Evolutionary conservation across 92 coral and sea anemone species (phyloP).

Genomic region (Muricea muricata): DNA sequence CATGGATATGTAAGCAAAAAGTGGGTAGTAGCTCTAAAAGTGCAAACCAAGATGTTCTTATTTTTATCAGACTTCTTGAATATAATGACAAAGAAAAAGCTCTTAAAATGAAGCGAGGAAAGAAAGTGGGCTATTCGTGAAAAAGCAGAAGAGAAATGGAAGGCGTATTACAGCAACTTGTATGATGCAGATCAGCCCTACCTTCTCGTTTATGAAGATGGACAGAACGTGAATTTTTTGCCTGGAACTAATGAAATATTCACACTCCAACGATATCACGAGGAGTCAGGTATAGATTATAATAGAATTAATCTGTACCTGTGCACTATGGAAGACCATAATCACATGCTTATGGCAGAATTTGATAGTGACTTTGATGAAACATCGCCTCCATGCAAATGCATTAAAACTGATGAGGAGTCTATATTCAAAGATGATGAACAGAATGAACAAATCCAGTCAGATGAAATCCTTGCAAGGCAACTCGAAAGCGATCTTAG

Average conservation of each 20-base stretch:
- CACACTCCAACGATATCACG: constrained; percentile 37
- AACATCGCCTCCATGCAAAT: neutral
- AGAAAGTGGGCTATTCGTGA: constrained; percentile 21
- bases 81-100: neutral
- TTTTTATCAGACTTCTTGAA: neutral
- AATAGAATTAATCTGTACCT: constrained; percentile 9
- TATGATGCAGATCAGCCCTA: constrained; percentile 14
- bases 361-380: constrained; percentile 19
- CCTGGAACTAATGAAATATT: constrained; percentile 35
- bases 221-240: constrained; percentile 11
- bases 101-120: constrained; percentile 13
- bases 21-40: neutral
- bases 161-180: constrained; percentile 49
- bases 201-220: constrained; percentile 31
- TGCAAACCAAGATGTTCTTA: constrained; percentile 22
- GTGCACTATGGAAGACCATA: constrained; percentile 21
- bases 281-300: constrained; percentile 27
- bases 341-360: neutral
- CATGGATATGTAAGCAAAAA: too few species aligned
- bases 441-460: neutral
- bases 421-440: neutral
- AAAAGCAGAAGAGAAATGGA: constrained; percentile 59
- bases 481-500: neutral
- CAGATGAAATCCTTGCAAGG: neutral
- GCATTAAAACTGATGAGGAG: neutral